Evolutionary conservation across 2,797 vertebrate genomes (phyloP), one percentile per base, ranked within the genome.

Genomic region (Ispidina picta): DNA sequence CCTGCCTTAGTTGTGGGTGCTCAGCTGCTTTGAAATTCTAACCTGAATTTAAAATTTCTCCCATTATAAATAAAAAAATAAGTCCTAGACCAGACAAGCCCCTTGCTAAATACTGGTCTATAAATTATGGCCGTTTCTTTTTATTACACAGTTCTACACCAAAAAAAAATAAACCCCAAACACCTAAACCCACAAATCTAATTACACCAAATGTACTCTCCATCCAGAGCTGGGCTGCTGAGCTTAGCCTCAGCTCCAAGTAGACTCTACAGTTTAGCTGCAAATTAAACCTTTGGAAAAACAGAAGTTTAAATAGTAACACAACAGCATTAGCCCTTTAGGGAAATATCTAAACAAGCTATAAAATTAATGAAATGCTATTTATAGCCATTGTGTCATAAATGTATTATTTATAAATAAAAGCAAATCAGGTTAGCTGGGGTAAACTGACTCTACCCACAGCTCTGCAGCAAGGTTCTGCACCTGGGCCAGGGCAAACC

Each of bases 101-200:
- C 60, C 71, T 88, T 91, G 78, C 83, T 75, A 92, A 91, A 59
- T 31, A 25, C 72, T 59, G 62, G 64, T 78, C 65, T 87, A 74
- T 92, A 95, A 96, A 96, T 94, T 86, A 92, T 75, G 86, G 72
- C 81, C 58, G 73, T 86, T 93, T 85, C 69, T 91, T 94, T 91
- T 95, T 94, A 95, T 94, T 94, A 44, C 55, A 48, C 83, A 74
- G 39, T 71, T 94, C 35, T 37, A 65, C 54, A 49, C 65, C 68
- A n/a, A 62, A 86, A 82, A 92, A 76, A 78, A 81, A n/a, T 13
- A 86, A 91, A 63, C 59, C 77, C 93, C 16, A 93, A 95, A 64
- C 90, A 94, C 92, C 86, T 86, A 94, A 94, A 93, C 86, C 86
- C 94, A 94, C 95, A 95, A 88, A 90, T 93, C 46, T 95, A 94